These are phyloP conservation scores for Aspiorhynchus laticeps DNA, from an alignment of 2,113 vertebrate species.

Conservation along the genomic window DNA sequence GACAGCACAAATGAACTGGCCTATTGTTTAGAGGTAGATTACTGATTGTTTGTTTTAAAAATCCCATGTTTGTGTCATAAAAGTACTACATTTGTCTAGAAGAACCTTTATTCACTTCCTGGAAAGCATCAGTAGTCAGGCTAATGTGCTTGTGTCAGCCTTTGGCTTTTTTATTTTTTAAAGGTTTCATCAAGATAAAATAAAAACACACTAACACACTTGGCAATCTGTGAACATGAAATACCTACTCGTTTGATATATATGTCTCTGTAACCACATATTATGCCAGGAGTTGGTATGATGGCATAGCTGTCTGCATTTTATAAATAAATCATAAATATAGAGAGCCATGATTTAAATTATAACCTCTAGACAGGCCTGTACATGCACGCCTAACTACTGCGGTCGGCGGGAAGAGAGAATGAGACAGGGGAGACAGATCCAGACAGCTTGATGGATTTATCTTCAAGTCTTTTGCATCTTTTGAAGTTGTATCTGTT, in stretches of 20 bases:
- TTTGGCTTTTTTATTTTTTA: neutral
- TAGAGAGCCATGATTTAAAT: slow-evolving; percentile 67
- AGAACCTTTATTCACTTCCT: neutral
- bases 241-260: neutral
- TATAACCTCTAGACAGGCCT: slow-evolving; percentile 58
- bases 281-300: slow-evolving; percentile 51
- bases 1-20: neutral
- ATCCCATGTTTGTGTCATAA: neutral
- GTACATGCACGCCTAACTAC: slow-evolving; percentile 50
- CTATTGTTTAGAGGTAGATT: neutral
- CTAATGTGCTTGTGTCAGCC: neutral
- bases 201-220: slow-evolving; percentile 21
- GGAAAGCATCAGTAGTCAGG: neutral
- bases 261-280: slow-evolving; percentile 47
- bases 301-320: slow-evolving; percentile 67
- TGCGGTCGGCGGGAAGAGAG: slow-evolving; percentile 56
- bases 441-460: neutral
- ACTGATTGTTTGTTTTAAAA: neutral
- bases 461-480: slow-evolving; percentile 17
- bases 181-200: slow-evolving; percentile 9
- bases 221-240: slow-evolving; percentile 43
- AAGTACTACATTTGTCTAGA: neutral
- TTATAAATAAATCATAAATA: slow-evolving; percentile 77
- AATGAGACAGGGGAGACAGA: slow-evolving; percentile 20
- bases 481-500: neutral